These are phyloP conservation scores for Girardia tigrina DNA, from an alignment of 2,888 invertebrate species.

Conservation along the genomic window DNA sequence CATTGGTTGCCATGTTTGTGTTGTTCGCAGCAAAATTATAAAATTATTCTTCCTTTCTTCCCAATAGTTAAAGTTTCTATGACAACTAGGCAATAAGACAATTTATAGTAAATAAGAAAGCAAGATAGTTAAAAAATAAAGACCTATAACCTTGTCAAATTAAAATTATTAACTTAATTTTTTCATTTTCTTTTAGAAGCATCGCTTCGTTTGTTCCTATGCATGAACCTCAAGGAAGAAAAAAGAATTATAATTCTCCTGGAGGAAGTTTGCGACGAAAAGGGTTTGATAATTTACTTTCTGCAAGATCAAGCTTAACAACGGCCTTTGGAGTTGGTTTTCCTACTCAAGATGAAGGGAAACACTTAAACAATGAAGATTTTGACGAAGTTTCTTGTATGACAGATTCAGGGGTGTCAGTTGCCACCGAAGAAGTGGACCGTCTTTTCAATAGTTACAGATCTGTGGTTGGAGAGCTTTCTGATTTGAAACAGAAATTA, in stretches of 20 bases:
- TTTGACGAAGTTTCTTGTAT: constrained; percentile 15
- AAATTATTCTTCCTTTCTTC: background rate
- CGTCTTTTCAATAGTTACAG: background rate
- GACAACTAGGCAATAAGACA: background rate
- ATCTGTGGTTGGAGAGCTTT: background rate
- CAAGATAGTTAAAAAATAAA: background rate
- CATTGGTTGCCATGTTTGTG: background rate
- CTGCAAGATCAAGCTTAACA: background rate
- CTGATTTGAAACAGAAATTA: background rate
- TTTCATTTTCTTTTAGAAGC: background rate
- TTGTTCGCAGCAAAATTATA: background rate
- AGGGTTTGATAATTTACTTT: background rate
- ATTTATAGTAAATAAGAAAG: background rate
- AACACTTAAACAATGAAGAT: background rate
- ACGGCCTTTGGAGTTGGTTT: background rate
- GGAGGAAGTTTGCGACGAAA: background rate
- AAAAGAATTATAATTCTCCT: background rate
- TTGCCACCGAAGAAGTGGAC: background rate
- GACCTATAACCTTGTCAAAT: background rate
- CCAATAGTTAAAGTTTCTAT: background rate
- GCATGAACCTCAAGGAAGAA: background rate
- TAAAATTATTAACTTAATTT: background rate
- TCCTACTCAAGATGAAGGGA: background rate
- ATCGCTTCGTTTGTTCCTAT: constrained; percentile 5
- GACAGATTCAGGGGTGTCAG: background rate